Evolutionary conservation across 2,113 vertebrate genomes (phyloP), one percentile per base, ranked within the genome.

Genomic region (Illadopsis cleaveri): DNA sequence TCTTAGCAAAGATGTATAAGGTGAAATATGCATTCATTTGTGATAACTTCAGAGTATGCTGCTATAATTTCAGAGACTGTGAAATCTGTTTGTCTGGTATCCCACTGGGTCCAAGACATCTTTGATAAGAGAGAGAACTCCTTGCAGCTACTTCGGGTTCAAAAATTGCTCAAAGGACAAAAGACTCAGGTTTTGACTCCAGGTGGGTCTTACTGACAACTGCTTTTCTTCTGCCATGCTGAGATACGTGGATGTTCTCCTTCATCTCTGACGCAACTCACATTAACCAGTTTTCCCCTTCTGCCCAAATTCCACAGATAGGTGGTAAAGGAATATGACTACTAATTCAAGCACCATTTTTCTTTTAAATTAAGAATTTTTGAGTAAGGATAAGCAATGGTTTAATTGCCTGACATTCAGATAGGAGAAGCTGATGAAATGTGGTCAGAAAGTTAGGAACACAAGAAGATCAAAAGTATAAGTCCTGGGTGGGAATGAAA

Each of bases 111-210:
- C 79, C 96, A 98, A 66, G 93, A 98, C 91, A 98, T 98, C 15
- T 40, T 83, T 92, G 95, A 92, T 84, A 94, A 96, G 83, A 99
- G 98, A 82, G 98, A 99, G 90, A 99, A 99, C 87, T 97, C 98
- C 86, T 95, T 98, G 94, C 98, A 99, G 94, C 98, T 99, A 35
- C 97, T 76, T 82, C 98, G 99, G 19, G 97, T 99, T 88, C 99
- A 99, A 98, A 99, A 98, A 95, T 95, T 99, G 92, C 98, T 99
- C 83, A 99, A 99, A 86, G 99, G 99, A 76, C 97, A 90, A 82
- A 98, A 98, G 96, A 98, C 98, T 12, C 98, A 97, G 94, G 93
- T 99, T 86, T 88, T 98, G 47, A 95, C 97, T 92, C 94, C 99
- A 99, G 99, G 99, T 99, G 85, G 73, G 86, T 81, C 65, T 87